Evolutionary conservation across 2,797 vertebrate species (phyloP), one percentile per base, ranked within the genome.

Genomic region (Mastacembelus armatus): DNA sequence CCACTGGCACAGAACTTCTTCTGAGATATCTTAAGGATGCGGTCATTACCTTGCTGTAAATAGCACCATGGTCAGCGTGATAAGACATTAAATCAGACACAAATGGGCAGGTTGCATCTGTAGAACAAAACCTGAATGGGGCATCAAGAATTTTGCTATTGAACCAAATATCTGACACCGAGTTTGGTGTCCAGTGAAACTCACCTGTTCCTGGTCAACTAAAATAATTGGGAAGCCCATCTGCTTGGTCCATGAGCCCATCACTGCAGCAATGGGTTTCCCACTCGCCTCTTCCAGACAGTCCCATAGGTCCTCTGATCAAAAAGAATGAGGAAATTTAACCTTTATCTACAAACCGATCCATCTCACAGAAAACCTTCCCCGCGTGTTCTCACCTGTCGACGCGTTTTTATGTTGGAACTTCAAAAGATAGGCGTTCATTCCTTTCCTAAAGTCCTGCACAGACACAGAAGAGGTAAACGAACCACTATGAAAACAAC

Each of bases 1-100:
- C 97, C 98, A 71, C 97, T 97, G 85, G 98, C 97, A 93, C 96
- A 99, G 91, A 99, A 99, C 81, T 99, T 99, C 91, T 94, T 98
- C 91, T 99, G 98, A 74, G 95, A 96, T 63, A 99, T 87, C 90
- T 94, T 98, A 66, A 99, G 86, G 71, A 97, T 81, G 65, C 93
- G 93, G 83, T 96, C 95, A 1, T 96, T 95, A 60, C 96, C 96
- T 92, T 96, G 93, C 97, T 98, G 58, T 38, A 90, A 74, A 83
- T 33, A 2, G 51, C 26, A 72, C 33, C 5, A 44, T 2, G 32
- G 26, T 66, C 32, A 61, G 24, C 12, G 52, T 11, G n/a, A n/a
- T n/a, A n/a, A n/a, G n/a, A n/a, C n/a, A n/a, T n/a, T n/a, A n/a
- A n/a, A n/a, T n/a, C n/a, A n/a, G n/a, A n/a, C n/a, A n/a, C n/a